These are phyloP conservation scores for Centroberyx gerrardi DNA, from an alignment of 2,797 vertebrate species.

Conservation along the genomic window DNA sequence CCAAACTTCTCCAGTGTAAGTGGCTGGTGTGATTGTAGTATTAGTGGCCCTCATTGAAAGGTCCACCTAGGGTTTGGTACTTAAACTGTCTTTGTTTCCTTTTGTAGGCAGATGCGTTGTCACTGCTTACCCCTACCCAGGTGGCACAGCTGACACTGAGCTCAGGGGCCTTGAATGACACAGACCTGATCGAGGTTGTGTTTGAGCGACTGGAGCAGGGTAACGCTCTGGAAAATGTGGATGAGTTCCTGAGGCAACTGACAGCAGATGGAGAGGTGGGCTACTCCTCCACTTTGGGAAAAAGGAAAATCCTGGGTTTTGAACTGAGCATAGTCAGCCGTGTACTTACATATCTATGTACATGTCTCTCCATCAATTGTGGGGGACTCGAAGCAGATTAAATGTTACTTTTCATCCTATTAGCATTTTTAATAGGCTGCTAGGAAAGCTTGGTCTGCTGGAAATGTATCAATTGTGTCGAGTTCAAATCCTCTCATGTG, in stretches of 20 bases:
- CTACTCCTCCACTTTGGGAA: neutral
- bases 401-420: neutral
- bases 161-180: conserved; percentile 25
- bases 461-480: neutral
- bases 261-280: conserved; percentile 36
- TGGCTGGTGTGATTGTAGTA: neutral
- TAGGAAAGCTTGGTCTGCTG: neutral
- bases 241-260: conserved; percentile 55
- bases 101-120: conserved; percentile 28
- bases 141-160: conserved; percentile 41
- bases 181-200: conserved; percentile 36
- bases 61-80: neutral
- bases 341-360: neutral
- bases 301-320: too few species aligned
- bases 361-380: neutral
- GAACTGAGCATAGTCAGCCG: too few species aligned
- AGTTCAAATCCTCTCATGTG: neutral
- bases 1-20: conserved; percentile 67
- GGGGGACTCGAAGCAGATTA: neutral
- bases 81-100: neutral
- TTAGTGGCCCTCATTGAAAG: neutral
- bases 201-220: conserved; percentile 60
- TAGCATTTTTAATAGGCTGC: too few species aligned
- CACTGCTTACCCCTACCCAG: conserved; percentile 40
- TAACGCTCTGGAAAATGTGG: conserved; percentile 57